Conservation (phyloP, 2,797 vertebrate species). For the Emys orbicularis region DNA sequence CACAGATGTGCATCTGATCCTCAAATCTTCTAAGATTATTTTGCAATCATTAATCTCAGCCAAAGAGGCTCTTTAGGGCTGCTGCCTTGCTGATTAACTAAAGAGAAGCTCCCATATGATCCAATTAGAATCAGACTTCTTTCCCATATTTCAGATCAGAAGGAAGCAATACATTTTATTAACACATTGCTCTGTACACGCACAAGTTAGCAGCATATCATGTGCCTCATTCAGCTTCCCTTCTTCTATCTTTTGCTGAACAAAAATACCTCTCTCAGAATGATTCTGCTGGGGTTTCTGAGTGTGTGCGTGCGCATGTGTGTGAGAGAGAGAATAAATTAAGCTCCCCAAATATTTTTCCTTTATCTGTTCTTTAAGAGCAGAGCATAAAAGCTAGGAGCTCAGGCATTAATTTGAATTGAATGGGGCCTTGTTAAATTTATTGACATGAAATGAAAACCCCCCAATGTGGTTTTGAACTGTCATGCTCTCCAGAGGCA, state of each 20-base stretch:
- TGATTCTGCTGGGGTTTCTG: background rate
- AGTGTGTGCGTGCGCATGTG: background rate
- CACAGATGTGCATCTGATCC: slow-evolving; percentile 20
- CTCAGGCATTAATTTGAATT: slow-evolving; percentile 62
- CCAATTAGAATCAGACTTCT: slow-evolving; percentile 56
- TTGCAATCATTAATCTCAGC: slow-evolving; percentile 63
- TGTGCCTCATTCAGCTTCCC: background rate
- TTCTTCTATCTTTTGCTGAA: background rate
- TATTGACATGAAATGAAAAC: slow-evolving; percentile 75
- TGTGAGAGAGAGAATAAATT: background rate
- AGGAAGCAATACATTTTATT: slow-evolving; percentile 38
- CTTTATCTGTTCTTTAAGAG: slow-evolving; percentile 39
- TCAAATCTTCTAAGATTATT: slow-evolving; percentile 46
- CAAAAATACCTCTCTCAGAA: background rate
- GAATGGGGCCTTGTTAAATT: slow-evolving; percentile 74
- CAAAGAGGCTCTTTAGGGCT: background rate
- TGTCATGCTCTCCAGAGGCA: slow-evolving; percentile 70
- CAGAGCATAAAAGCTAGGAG: slow-evolving; percentile 56
- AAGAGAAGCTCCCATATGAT: slow-evolving; percentile 65
- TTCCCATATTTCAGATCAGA: slow-evolving; percentile 3
- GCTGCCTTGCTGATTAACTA: slow-evolving; percentile 59
- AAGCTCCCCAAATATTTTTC: background rate
- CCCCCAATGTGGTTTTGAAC: slow-evolving; percentile 71
- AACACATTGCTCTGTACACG: slow-evolving; percentile 44
- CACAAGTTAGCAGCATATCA: background rate